phyloP scores from a whole-genome alignment of 2,888 invertebrate species.

The Conops quadrifasciatus region DNA sequence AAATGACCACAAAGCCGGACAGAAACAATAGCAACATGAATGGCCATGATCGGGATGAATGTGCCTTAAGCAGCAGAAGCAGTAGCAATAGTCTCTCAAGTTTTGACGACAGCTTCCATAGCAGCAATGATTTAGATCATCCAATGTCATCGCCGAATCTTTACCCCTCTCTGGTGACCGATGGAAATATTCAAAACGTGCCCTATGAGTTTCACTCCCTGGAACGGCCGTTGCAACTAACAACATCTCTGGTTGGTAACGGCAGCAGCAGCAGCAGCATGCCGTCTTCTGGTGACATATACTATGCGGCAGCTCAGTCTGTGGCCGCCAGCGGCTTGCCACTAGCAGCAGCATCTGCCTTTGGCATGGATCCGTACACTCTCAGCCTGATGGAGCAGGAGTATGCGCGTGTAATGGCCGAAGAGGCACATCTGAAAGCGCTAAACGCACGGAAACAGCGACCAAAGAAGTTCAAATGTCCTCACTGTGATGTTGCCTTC shows the following conservation, averaged over 20 bases:
- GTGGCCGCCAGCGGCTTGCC: constrained; percentile 36
- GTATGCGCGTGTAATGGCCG: constrained; percentile 75
- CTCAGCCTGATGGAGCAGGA: constrained; percentile 73
- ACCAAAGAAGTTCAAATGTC: constrained; percentile 91
- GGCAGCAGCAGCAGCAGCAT: constrained; percentile 20
- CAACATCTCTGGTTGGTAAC: constrained; percentile 14
- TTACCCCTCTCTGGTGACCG: constrained; percentile 24
- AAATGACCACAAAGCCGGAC: constrained; percentile 12
- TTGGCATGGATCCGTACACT: constrained; percentile 60
- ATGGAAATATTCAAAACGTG: constrained; percentile 7
- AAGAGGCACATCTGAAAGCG: constrained; percentile 76
- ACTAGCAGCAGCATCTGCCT: constrained; percentile 46
- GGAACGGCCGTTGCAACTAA: neutral
- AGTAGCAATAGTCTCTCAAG: constrained; percentile 50
- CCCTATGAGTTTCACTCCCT: constrained; percentile 16
- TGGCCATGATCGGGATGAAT: constrained; percentile 53
- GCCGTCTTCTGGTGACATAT: constrained; percentile 42
- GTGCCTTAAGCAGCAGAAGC: constrained; percentile 49
- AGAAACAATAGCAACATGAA: constrained; percentile 19
- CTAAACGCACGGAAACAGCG: constrained; percentile 77
- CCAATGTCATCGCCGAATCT: neutral
- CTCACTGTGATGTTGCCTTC: constrained; percentile 88
- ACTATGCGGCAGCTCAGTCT: constrained; percentile 45
- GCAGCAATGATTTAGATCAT: constrained; percentile 36
- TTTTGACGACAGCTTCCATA: constrained; percentile 53